These are phyloP conservation scores for Hippocampus guttulatus DNA, from an alignment of 2,113 vertebrate genomes.

Conservation along the genomic window DNA sequence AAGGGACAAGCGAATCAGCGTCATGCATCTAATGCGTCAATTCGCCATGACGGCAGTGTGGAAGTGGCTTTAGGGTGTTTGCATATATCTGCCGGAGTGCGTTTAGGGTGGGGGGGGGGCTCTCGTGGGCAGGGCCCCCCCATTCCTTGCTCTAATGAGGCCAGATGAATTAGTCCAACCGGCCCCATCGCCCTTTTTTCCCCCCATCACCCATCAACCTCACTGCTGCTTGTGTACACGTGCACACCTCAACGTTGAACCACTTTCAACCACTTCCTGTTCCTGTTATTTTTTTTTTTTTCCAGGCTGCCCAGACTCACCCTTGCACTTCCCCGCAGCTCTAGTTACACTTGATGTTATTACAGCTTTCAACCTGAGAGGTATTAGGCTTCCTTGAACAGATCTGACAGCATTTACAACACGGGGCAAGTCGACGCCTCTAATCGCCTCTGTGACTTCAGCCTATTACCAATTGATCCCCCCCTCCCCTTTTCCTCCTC, in stretches of 20 bases:
- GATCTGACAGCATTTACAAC: constrained; percentile 76
- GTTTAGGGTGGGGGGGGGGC: not conserved
- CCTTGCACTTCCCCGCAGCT: constrained; percentile 65
- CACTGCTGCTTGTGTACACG: constrained; percentile 53
- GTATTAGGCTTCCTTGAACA: constrained; percentile 74
- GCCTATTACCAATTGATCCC: constrained; percentile 70
- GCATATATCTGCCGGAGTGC: constrained; percentile 25
- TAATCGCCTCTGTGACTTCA: constrained; percentile 69
- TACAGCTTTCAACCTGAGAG: constrained; percentile 76
- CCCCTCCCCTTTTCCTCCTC: constrained; percentile 12
- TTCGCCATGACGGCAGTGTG: not conserved
- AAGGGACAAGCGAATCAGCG: not conserved
- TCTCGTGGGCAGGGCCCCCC: constrained; percentile 45
- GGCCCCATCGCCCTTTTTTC: constrained; percentile 7
- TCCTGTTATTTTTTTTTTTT: constrained; percentile 29
- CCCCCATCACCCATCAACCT: constrained; percentile 61
- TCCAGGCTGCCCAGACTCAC: constrained; percentile 40
- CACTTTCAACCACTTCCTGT: constrained; percentile 43
- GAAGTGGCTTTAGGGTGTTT: constrained; percentile 22
- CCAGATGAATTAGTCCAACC: constrained; percentile 93
- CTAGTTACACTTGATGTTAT: constrained; percentile 72
- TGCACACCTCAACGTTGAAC: constrained; percentile 48
- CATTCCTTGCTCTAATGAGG: constrained; percentile 97
- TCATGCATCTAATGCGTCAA: not conserved
- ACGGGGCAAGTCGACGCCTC: constrained; percentile 62